Conservation (phyloP, 2,888 invertebrate species). For the Mystacides longicornis region DNA sequence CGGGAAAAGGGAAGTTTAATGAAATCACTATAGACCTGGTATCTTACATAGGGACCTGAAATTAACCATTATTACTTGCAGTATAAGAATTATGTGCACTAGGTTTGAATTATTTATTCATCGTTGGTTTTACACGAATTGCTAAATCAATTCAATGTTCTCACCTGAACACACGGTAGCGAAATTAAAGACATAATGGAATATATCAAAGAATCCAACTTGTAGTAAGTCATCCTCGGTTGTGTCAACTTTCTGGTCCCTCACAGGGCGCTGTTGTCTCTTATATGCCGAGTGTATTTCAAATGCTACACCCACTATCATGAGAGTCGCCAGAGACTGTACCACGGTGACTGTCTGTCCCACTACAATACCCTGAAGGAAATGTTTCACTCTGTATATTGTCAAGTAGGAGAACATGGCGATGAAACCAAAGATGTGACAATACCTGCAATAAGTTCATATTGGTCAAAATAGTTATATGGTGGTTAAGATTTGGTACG, state of each 20-base stretch:
- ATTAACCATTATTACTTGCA: no score
- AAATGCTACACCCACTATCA: slow-evolving; percentile 14
- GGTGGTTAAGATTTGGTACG: no score
- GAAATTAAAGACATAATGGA: slow-evolving; percentile 12
- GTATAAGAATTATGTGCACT: background rate
- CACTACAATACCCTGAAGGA: background rate
- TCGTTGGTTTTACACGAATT: background rate
- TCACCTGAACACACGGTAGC: slow-evolving; percentile 7
- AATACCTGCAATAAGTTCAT: slow-evolving; percentile 11
- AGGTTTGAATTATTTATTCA: background rate
- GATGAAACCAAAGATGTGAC: slow-evolving; percentile 4
- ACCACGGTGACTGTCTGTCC: background rate
- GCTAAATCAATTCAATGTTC: background rate
- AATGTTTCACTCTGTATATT: background rate
- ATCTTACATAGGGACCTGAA: slow-evolving; percentile 5
- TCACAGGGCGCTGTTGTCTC: background rate
- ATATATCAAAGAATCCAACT: slow-evolving; percentile 5
- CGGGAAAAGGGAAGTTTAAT: slow-evolving; percentile 7
- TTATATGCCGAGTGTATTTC: slow-evolving; percentile 9
- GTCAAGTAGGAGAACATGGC: slow-evolving; percentile 9
- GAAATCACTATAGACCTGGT: slow-evolving; percentile 9
- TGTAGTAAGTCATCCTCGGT: slow-evolving; percentile 1
- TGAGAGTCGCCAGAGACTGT: slow-evolving; percentile 5
- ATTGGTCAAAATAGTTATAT: no score
- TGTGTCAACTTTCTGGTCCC: background rate